phyloP scores from a whole-genome alignment of 92 coral and sea anemone genomes.

The Actinernus sp. region DNA sequence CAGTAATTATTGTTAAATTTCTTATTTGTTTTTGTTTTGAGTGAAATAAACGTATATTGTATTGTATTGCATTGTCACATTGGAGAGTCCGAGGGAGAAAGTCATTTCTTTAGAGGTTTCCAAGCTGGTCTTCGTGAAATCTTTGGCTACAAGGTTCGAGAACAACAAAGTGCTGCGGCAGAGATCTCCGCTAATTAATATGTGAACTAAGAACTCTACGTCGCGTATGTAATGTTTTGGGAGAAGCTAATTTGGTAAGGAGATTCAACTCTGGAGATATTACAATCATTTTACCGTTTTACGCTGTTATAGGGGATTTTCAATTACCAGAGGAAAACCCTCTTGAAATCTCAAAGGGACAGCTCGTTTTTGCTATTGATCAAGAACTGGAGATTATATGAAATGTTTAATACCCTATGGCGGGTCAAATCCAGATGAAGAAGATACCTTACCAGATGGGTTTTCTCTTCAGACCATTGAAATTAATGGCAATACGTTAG shows the following conservation, averaged over 20 bases:
- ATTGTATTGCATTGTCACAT: too few relatives aligned
- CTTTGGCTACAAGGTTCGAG: constrained; percentile 12
- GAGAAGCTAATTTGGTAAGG: constrained; percentile 12
- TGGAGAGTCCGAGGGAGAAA: constrained; percentile 30
- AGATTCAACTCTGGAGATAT: constrained; percentile 46
- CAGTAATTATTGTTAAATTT: too few relatives aligned
- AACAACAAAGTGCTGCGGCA: constrained; percentile 5
- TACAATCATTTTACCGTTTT: constrained; percentile 30
- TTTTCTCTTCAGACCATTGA: constrained; percentile 22
- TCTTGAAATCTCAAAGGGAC: too few relatives aligned
- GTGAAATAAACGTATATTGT: too few relatives aligned
- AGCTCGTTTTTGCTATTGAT: constrained; percentile 20
- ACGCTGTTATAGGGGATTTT: too few relatives aligned
- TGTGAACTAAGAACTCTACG: constrained; percentile 21
- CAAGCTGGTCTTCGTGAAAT: constrained; percentile 9
- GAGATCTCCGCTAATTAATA: constrained; percentile 6
- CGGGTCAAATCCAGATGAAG: constrained; percentile 47
- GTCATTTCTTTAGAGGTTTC: constrained; percentile 24
- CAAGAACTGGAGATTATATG: constrained; percentile 25
- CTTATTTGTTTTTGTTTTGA: too few relatives aligned
- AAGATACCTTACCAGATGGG: constrained; percentile 26
- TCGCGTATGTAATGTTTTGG: constrained; percentile 13
- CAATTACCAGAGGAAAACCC: too few relatives aligned
- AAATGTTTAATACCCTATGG: constrained; percentile 46
- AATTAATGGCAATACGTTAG: constrained; percentile 17